Conservation (phyloP, 2,113 vertebrate species). For the Poecile atricapillus region DNA sequence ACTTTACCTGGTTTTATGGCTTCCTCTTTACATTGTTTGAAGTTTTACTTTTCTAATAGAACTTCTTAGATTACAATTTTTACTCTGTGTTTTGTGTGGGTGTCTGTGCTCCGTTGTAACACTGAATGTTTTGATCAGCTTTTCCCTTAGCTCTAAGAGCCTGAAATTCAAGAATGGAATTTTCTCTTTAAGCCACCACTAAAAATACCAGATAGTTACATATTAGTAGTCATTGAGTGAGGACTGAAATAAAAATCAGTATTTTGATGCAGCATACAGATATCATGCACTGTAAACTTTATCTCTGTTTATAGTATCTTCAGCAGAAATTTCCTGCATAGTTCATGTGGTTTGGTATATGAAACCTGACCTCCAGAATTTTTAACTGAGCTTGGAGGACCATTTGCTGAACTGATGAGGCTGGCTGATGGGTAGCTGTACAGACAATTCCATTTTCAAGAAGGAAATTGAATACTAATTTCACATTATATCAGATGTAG, state of each 20-base stretch:
- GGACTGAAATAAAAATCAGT: background rate
- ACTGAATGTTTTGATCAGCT: background rate
- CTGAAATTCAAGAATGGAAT: background rate
- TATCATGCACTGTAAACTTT: background rate
- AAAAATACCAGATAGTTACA: background rate
- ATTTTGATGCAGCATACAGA: background rate
- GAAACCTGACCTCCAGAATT: background rate
- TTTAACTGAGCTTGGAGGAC: background rate
- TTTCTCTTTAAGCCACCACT: background rate
- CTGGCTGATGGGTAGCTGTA: background rate
- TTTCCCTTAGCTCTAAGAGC: background rate
- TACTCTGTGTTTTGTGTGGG: background rate
- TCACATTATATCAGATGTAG: background rate
- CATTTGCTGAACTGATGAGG: background rate
- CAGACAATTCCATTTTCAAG: background rate
- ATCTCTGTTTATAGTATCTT: background rate
- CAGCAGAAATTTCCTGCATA: background rate
- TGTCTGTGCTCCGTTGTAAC: background rate
- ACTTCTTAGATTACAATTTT: background rate
- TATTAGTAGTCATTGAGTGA: background rate
- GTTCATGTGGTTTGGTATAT: background rate
- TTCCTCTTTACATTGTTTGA: background rate
- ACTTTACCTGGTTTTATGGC: background rate
- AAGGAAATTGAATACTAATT: background rate
- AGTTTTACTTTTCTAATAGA: background rate